Evolutionary conservation across 2,888 invertebrate species (phyloP).

Genomic region (Mylabris sibirica): DNA sequence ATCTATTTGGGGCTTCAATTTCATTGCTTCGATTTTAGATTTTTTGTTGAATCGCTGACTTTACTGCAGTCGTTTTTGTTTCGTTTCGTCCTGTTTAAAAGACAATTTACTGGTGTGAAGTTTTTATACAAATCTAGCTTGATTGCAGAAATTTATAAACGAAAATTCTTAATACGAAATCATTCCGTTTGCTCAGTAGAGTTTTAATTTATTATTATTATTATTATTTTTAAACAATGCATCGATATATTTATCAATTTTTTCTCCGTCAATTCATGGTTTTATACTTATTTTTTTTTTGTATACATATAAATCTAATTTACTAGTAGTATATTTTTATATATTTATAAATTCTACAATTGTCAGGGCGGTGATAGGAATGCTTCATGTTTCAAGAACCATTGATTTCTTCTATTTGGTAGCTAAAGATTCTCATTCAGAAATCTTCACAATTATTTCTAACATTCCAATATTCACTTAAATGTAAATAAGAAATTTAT

Average conservation of each 20-base stretch:
- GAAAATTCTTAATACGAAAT: constrained; percentile 26
- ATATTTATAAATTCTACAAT: constrained; percentile 27
- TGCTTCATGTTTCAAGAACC: constrained; percentile 20
- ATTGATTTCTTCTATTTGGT: constrained; percentile 23
- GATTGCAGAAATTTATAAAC: constrained; percentile 11
- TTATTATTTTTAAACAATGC: constrained; percentile 1
- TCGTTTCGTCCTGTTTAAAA: too few species aligned
- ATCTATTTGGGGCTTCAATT: background rate
- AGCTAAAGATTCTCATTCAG: constrained; percentile 23
- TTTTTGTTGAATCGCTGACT: background rate
- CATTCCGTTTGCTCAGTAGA: constrained; percentile 37
- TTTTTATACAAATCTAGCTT: constrained; percentile 31
- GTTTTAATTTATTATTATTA: constrained; percentile 23
- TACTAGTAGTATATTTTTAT: constrained; percentile 30
- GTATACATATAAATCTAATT: constrained; percentile 24
- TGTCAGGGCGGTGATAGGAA: constrained; percentile 32
- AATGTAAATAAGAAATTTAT: constrained; percentile 32
- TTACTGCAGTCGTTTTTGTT: background rate
- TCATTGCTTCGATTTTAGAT: background rate
- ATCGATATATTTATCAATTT: constrained; percentile 21
- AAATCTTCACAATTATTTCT: constrained; percentile 16
- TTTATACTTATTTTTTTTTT: constrained; percentile 21
- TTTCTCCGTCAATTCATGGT: constrained; percentile 13
- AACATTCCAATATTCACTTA: constrained; percentile 35
- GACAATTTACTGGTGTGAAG: background rate